Conservation (phyloP, 2,113 vertebrate species). For the Serinus canaria region DNA sequence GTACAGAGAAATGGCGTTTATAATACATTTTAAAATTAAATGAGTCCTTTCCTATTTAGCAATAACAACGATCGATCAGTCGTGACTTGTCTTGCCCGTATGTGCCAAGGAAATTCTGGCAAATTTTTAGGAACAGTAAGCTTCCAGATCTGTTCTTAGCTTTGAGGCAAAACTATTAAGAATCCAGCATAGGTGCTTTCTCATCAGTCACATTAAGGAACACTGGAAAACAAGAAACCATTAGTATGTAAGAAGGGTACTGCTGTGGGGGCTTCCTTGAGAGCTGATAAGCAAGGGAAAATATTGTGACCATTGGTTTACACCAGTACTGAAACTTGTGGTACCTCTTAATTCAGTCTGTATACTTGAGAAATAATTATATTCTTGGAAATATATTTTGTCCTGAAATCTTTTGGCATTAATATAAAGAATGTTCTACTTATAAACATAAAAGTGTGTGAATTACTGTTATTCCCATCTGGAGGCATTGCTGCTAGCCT, state of each 20-base stretch:
- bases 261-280: background rate
- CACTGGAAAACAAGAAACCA: background rate
- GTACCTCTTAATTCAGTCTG: background rate
- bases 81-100: background rate
- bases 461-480: slow-evolving; percentile 7
- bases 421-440: background rate
- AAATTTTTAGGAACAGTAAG: background rate
- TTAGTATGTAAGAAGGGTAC: background rate
- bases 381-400: background rate
- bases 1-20: background rate
- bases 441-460: background rate
- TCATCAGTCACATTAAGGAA: background rate
- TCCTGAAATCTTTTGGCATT: slow-evolving; percentile 16
- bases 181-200: background rate
- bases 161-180: background rate
- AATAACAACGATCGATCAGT: background rate
- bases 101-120: background rate
- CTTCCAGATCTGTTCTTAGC: background rate
- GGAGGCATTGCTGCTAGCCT: background rate
- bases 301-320: background rate
- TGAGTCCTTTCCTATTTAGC: background rate
- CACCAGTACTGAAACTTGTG: background rate
- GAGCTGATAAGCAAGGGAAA: background rate
- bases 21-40: background rate
- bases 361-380: background rate